phyloP scores from a whole-genome alignment of 53 echinoderm and acorn worm genomes.

The Arbacia lixula region DNA sequence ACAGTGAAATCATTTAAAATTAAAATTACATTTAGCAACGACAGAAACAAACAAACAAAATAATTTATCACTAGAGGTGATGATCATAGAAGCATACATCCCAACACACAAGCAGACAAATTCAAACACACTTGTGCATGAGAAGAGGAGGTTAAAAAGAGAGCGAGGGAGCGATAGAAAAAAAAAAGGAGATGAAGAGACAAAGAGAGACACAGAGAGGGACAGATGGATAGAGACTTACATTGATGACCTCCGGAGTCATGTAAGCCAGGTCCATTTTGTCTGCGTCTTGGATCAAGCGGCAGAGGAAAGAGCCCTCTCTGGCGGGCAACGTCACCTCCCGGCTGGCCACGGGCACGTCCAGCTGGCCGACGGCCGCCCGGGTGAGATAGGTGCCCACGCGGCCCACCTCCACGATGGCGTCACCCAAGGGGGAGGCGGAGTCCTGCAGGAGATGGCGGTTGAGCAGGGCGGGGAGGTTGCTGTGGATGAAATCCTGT shows the following conservation, averaged over 20 bases:
- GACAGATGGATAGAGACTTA: too few species aligned
- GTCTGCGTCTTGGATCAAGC: conserved; percentile 75
- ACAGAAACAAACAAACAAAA: too few species aligned
- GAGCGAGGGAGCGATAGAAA: too few species aligned
- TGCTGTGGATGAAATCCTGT: conserved; percentile 76
- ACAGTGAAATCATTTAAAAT: too few species aligned
- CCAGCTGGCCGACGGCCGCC: conserved; percentile 65
- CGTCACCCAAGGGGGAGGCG: conserved; percentile 75
- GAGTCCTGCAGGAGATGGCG: conserved; percentile 75
- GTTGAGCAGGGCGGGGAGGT: conserved; percentile 77
- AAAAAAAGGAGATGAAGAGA: too few species aligned
- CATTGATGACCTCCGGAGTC: conserved; percentile 90
- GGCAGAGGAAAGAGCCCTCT: conserved; percentile 86
- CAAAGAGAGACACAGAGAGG: too few species aligned
- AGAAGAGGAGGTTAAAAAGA: too few species aligned
- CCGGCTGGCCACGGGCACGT: conserved; percentile 36
- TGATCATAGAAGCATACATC: too few species aligned
- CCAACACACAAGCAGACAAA: too few species aligned
- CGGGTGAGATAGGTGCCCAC: conserved; percentile 78
- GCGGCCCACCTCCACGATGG: conserved; percentile 83
- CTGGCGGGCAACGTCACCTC: conserved; percentile 46
- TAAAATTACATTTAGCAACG: too few species aligned
- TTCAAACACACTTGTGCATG: too few species aligned
- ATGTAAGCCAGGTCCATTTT: conserved; percentile 74
- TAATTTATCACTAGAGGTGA: too few species aligned